These are phyloP conservation scores for Gadus chalcogrammus DNA, from an alignment of 2,113 vertebrate genomes.

Conservation along the genomic window DNA sequence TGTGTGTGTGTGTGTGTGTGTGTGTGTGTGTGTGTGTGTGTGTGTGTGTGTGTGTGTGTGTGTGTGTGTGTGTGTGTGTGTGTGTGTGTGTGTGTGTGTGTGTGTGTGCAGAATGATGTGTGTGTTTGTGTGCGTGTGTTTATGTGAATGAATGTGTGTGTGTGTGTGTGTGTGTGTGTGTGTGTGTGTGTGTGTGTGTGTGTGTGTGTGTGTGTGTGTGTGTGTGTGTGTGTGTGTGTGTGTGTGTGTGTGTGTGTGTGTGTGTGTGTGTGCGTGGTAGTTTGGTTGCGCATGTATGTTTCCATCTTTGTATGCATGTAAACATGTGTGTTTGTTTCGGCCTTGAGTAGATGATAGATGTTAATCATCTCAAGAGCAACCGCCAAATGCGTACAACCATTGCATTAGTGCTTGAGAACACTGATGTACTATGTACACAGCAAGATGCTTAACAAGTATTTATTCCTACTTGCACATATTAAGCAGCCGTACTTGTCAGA, in stretches of 20 bases:
- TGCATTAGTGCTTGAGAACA: too few relatives aligned
- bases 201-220: slow-evolving; percentile 24
- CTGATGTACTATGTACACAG: too few relatives aligned
- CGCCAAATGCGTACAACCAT: too few relatives aligned
- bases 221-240: too few relatives aligned
- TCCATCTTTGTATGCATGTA: neutral
- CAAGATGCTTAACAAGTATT: slow-evolving; percentile 29
- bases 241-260: neutral
- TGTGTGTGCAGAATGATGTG: slow-evolving; percentile 9
- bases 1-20: neutral
- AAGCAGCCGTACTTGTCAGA: neutral
- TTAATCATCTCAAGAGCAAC: slow-evolving; percentile 42
- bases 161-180: slow-evolving; percentile 10
- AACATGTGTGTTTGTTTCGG: neutral
- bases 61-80: too few relatives aligned
- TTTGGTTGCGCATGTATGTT: neutral
- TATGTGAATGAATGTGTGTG: neutral
- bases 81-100: too few relatives aligned
- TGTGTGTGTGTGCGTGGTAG: slow-evolving; percentile 17
- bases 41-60: too few relatives aligned
- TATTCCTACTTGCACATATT: neutral
- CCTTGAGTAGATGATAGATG: slow-evolving; percentile 55
- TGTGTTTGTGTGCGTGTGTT: neutral
- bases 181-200: slow-evolving; percentile 10
- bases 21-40: slow-evolving; percentile 11